Base-by-base conservation (phyloP, 2,113 vertebrate species). In the Prochilodus magdalenae region DNA sequence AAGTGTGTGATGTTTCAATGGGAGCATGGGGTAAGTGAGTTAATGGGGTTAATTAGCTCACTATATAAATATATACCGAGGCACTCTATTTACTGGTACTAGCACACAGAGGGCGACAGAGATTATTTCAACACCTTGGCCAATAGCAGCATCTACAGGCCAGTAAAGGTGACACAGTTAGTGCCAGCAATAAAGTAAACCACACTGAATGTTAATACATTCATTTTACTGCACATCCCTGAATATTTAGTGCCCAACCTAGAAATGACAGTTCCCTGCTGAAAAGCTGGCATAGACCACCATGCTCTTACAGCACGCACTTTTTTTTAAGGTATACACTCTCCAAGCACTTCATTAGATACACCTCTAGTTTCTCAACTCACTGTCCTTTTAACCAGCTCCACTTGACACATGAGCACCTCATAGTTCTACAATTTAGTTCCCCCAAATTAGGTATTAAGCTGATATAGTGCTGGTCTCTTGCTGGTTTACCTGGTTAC, bases 111-210 rank as follows among this genome's bases (percentile, higher is more conserved):
- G 8, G 14, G 47, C 1, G 11, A 15, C 5, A 24, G n/a, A 12
- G 2, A 4, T 18, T 2, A 1, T 26, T 60, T 7, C 0, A 60
- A 60, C 24, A 27, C 7, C 3, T 51, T 11, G 29, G 65, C n/a
- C 60, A 80, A 79, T 62, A 79, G 77, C 72, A 55, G 47, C 77
- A 80, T 71, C 79, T 83, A 20, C 79, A 72, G 79, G 66, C 36
- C 83, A 59, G 73, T 77, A 27, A 12, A 49, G 40, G 2, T 49
- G 13, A 47, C 55, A 18, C 74, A 62, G 18, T 24, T 71, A 20
- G 36, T 30, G 18, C 26, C 20, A 22, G 0, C 18, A 72, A 11
- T 8, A 14, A 22, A n/a, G 29, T 24, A 60, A 24, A 18, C 11
- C 3, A 30, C 5, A 33, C 29, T 30, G 36, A 24, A 1, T 40